Evolutionary conservation across 2,113 vertebrate genomes (phyloP), one percentile per base, ranked within the genome.

Genomic region (Phalacrocorax brasilianus): DNA sequence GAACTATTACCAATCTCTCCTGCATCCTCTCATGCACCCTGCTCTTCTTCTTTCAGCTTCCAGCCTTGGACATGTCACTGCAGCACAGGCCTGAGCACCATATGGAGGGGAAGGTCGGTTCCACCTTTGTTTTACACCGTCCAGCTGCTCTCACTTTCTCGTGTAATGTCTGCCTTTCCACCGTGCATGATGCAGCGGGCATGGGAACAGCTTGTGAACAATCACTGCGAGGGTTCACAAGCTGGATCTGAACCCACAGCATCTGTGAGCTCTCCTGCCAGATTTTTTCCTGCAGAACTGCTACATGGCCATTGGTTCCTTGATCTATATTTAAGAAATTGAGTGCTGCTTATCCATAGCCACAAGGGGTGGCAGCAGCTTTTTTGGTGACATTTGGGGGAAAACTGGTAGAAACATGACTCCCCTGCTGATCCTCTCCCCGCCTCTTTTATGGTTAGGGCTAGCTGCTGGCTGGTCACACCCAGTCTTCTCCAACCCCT

Each of bases 401-500:
- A 90, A 80, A 38, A 68, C 19, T 21, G 11, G 17, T n/a, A 53
- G 33, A 61, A 76, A 76, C 4, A 5, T 10, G n/a, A 55, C 23
- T 45, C 6, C 11, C 33, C 19, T 47, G 28, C 5, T 47, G 40
- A 47, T 47, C 23, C 14, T 33, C 11, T 74, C 13, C 32, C 20
- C 6, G 0, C 1, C 2, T 22, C 21, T 20, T 53, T n/a, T 53
- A 16, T 21, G 24, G 38, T 28, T 24, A 45, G 23, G 38, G 9
- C 70, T 52, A 5, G 30, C 58, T 45, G 33, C 45, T 27, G 26
- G 17, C 38, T 62, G 22, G 22, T 74, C 22, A 27, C 26, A 15
- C 9, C 3, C 32, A 9, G 21, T 33, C 38, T 67, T 74, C 53
- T 73, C 30, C 19, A 55, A 28, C 58, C 45, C 42, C 58, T 68